Base-by-base conservation (phyloP, 2,113 vertebrate species). In the Gallinago media region DNA sequence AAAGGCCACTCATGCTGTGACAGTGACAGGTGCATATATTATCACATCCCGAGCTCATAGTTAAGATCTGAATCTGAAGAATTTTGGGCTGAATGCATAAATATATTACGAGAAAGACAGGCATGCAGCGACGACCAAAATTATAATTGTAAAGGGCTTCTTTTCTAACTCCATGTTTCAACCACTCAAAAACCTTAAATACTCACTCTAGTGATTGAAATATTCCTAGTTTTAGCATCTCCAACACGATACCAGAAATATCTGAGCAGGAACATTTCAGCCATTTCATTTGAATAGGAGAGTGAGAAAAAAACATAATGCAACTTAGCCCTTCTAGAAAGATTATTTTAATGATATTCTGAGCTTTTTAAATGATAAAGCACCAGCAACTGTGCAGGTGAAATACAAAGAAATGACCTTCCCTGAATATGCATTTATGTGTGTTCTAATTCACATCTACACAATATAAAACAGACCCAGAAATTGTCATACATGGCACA, bases 11-110 rank as follows among this genome's bases (percentile, higher is more conserved):
- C 66, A 76, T 27, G 49, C 73, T 52, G 26, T 79, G 91, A 79
- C 72, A 62, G 15, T 92, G 94, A 96, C 78, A 95, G 76, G 71
- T 66, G 56, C 66, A 92, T 87, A 78, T 59, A 90, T 95, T 96
- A 97, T 85, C 72, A 81, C 49, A 40, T 83, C 66, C 44, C 20
- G 90, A 74, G 49, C 54, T 92, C 79, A 86, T 47, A 95, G 72
- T 84, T 96, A 85, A 97, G 59, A 63, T 44, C 26, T 67, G 31
- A 96, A 58, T 79, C 61, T 75, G 77, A 96, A 76, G 22, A 94
- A 95, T 78, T 81, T 88, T 47, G 75, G 44, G 27, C 66, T 83
- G 40, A 78, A 29, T 44, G 52, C 71, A 93, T 79, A 95, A 94
- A 94, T 96, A 77, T 20, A 93, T 85, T 80, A 55, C 34, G 86